Evolutionary conservation across 2,113 vertebrate species (phyloP).

Genomic region (Ptilorrhoa leucosticta): DNA sequence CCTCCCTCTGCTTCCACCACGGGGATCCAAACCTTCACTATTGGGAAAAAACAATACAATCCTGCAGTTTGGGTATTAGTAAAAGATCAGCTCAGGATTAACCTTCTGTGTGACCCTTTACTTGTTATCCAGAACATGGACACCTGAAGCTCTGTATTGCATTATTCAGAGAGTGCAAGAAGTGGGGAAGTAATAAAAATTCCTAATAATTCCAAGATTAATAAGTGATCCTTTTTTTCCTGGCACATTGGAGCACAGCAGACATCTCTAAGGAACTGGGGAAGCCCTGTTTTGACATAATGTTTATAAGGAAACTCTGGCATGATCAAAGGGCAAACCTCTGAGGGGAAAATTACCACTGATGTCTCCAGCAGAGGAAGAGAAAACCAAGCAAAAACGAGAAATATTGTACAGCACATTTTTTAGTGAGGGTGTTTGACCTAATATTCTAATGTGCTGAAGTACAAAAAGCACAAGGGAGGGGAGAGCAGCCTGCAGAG

Average conservation of each 20-base stretch:
- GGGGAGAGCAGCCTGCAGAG: not conserved
- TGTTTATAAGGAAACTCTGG: not conserved
- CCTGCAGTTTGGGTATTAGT: not conserved
- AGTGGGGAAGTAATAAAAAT: not conserved
- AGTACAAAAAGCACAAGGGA: not conserved
- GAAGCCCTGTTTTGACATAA: not conserved
- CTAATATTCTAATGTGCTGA: constrained; percentile 50
- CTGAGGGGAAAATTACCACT: not conserved
- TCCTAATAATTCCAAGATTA: not conserved
- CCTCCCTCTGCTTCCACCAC: not conserved
- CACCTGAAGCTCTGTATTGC: not conserved
- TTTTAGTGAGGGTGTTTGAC: constrained; percentile 47
- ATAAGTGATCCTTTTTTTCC: not conserved
- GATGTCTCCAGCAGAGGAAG: not conserved
- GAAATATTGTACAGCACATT: not conserved
- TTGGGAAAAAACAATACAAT: not conserved
- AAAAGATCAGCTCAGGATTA: not conserved
- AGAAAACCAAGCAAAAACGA: not conserved
- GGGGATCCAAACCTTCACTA: not conserved
- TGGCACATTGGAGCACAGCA: not conserved
- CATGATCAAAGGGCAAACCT: not conserved
- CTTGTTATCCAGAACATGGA: not conserved
- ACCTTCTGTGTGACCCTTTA: not conserved
- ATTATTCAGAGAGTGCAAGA: not conserved
- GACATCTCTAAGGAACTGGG: not conserved